Evolutionary conservation across 2,888 invertebrate genomes (phyloP).

Genomic region (Gandaritis pyraliata): DNA sequence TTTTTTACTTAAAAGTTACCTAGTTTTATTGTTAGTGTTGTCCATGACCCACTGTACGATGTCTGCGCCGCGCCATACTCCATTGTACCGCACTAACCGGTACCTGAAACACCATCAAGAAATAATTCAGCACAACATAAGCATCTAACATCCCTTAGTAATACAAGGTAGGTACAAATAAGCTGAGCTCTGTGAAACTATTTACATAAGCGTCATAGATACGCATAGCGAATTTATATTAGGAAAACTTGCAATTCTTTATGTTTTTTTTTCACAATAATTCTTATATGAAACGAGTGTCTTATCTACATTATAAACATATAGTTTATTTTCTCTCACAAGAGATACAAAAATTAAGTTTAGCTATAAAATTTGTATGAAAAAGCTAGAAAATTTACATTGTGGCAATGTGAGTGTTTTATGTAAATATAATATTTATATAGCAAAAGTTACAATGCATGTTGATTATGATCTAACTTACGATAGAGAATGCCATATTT

Average conservation of each 20-base stretch:
- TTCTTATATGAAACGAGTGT: background rate
- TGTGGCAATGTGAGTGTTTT: background rate
- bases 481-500: constrained; percentile 36
- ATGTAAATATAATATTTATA: background rate
- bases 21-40: constrained; percentile 89
- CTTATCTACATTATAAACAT: too few species aligned
- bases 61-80: constrained; percentile 91
- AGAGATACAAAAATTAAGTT: too few species aligned
- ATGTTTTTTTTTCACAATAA: background rate
- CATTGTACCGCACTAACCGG: constrained; percentile 88
- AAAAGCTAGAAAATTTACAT: too few species aligned
- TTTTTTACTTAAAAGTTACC: constrained; percentile 83
- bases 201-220: too few species aligned
- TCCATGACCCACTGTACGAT: constrained; percentile 93
- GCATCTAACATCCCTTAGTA: too few species aligned
- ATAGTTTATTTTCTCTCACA: too few species aligned
- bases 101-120: constrained; percentile 72
- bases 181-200: too few species aligned
- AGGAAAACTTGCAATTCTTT: too few species aligned
- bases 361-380: too few species aligned
- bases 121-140: too few species aligned
- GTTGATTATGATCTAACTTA: constrained; percentile 28
- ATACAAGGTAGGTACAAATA: too few species aligned
- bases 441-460: background rate
- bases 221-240: too few species aligned